Percentiles rank a stretch among this genome's conserved stretches.
Evolutionary conservation across 2,113 vertebrate genomes (phyloP).

Genomic region (Aramus guarauna): DNA sequence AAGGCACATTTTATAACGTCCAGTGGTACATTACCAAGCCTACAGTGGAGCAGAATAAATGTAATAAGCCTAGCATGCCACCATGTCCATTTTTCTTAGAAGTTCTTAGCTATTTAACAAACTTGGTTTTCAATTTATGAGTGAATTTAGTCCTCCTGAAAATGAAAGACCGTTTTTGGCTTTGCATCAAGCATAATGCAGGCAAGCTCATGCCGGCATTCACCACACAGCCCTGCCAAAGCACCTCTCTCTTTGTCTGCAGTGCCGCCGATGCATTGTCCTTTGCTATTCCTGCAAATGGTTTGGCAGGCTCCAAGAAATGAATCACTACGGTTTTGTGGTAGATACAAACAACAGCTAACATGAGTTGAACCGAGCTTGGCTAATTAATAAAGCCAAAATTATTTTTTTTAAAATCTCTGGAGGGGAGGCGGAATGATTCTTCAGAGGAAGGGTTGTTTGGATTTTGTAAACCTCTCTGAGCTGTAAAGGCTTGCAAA

Average conservation of each 20-base stretch:
- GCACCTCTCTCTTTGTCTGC: background rate
- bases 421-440: rapidly evolving
- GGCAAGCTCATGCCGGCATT: rapidly evolving
- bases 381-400: background rate
- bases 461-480: background rate
- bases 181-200: background rate
- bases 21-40: rapidly evolving
- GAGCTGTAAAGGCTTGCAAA: background rate
- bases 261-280: rapidly evolving
- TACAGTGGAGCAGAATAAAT: background rate
- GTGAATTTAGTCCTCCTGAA: background rate
- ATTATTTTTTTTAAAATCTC: background rate
- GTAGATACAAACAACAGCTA: background rate
- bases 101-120: background rate
- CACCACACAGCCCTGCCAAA: rapidly evolving
- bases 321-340: background rate
- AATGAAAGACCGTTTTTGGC: background rate
- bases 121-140: background rate
- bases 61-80: background rate
- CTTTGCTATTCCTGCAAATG: rapidly evolving
- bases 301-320: background rate
- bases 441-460: background rate
- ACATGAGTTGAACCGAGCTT: background rate
- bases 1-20: background rate
- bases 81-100: background rate